phyloP scores from a whole-genome alignment of 92 coral and sea anemone genomes.

The Epizoanthus fatuus region DNA sequence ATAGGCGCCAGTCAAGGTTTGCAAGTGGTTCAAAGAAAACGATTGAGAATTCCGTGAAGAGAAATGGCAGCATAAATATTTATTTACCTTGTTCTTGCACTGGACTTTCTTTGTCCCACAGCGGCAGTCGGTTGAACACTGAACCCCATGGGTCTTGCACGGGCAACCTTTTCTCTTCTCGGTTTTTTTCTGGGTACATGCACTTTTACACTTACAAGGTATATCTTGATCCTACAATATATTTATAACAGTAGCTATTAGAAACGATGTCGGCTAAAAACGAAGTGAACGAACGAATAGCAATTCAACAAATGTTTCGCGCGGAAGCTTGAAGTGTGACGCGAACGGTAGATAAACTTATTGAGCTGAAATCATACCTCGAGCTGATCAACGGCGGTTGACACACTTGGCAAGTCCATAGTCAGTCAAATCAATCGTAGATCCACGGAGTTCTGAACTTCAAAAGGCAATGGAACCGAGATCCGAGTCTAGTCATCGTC shows the following conservation, averaged over 20 bases:
- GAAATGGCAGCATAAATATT: not conserved
- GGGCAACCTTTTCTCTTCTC: conserved; percentile 26
- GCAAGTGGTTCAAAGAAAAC: conserved; percentile 15
- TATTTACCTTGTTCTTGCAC: conserved; percentile 3
- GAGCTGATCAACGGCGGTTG: conserved; percentile 14
- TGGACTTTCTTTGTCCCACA: conserved; percentile 23
- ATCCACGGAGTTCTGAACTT: not conserved
- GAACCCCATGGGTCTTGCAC: not conserved
- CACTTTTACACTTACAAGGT: conserved; percentile 19
- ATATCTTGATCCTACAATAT: conserved; percentile 1
- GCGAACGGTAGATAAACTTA: not conserved
- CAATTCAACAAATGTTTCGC: not conserved
- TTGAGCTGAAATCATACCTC: conserved; percentile 16
- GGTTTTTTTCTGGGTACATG: conserved; percentile 8
- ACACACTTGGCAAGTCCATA: conserved; percentile 7
- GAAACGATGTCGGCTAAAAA: conserved; percentile 21
- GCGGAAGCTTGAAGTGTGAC: not conserved
- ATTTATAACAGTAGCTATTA: conserved; percentile 4
- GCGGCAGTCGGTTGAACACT: conserved; percentile 16
- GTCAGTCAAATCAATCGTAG: not conserved
- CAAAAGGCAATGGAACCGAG: conserved; percentile 1
- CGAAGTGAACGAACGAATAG: conserved; percentile 2
- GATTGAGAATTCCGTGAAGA: not conserved
- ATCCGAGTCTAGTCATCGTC: not conserved
- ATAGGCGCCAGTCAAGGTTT: not conserved